A percentile compares a stretch with the other conserved stretches of the same genome.
These are phyloP conservation scores for Phoebastria nigripes DNA, from an alignment of 2,797 vertebrate species.

Conservation along the genomic window DNA sequence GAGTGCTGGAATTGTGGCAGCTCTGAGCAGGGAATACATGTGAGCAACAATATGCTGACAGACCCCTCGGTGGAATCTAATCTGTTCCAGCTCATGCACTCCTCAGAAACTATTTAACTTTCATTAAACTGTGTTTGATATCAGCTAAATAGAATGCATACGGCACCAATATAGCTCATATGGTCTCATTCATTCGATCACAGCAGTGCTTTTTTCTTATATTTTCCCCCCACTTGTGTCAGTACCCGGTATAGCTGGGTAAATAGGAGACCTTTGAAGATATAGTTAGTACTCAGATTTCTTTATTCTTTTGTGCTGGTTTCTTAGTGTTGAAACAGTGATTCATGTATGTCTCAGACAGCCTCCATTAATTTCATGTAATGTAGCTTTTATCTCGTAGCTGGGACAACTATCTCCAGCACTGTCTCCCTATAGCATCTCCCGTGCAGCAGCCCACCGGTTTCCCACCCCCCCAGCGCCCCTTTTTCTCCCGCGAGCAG, in stretches of 20 bases:
- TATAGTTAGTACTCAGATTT: slow-evolving; percentile 88
- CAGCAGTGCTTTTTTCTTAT: slow-evolving; percentile 80
- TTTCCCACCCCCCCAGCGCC: background rate
- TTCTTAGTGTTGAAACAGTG: slow-evolving; percentile 89
- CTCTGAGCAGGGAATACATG: slow-evolving; percentile 80
- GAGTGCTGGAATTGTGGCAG: slow-evolving; percentile 84
- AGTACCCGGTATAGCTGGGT: slow-evolving; percentile 83
- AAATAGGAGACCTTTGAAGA: slow-evolving; percentile 93
- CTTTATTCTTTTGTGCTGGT: slow-evolving; percentile 88
- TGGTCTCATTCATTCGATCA: slow-evolving; percentile 85
- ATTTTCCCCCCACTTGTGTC: slow-evolving; percentile 81
- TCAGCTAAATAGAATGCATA: slow-evolving; percentile 86
- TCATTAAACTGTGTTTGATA: slow-evolving; percentile 93
- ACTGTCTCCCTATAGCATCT: slow-evolving; percentile 73
- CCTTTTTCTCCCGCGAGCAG: slow-evolving; percentile 30
- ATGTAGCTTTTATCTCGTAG: slow-evolving; percentile 95
- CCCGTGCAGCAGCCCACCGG: slow-evolving; percentile 50
- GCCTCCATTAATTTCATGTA: slow-evolving; percentile 97
- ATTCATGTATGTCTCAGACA: slow-evolving; percentile 94
- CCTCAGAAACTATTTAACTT: slow-evolving; percentile 92
- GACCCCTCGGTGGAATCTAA: slow-evolving; percentile 88
- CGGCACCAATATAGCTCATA: slow-evolving; percentile 85
- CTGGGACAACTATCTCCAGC: slow-evolving; percentile 84
- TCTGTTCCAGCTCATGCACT: slow-evolving; percentile 89
- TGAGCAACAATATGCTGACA: slow-evolving; percentile 86